These are phyloP conservation scores for Lipotes vexillifer DNA, from an alignment of 2,113 vertebrate genomes.

Conservation along the genomic window DNA sequence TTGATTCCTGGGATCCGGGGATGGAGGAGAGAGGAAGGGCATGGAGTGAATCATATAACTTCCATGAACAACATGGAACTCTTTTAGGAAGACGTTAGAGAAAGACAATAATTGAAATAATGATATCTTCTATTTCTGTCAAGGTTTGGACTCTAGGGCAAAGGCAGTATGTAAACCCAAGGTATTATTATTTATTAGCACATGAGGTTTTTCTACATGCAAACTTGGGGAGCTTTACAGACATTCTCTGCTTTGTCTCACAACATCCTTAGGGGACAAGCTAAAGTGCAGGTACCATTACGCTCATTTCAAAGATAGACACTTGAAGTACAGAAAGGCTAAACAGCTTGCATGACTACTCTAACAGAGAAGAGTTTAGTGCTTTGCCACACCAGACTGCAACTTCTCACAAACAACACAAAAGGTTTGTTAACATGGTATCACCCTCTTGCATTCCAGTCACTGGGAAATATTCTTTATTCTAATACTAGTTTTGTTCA, in stretches of 20 bases:
- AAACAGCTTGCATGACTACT: background rate
- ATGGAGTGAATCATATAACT: background rate
- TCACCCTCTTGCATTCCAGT: background rate
- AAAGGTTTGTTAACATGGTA: background rate
- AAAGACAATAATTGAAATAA: background rate
- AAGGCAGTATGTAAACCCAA: background rate
- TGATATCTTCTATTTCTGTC: background rate
- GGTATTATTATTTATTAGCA: background rate
- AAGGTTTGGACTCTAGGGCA: background rate
- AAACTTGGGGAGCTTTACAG: background rate
- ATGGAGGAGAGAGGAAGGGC: background rate
- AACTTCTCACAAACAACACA: background rate
- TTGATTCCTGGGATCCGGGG: background rate
- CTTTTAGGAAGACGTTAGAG: background rate
- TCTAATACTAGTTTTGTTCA: background rate
- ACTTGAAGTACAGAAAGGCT: background rate
- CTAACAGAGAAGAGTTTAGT: background rate
- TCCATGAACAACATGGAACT: background rate
- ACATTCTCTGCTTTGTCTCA: background rate
- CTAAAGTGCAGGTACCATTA: background rate
- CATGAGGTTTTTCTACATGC: background rate
- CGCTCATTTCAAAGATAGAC: background rate
- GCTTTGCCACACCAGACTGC: background rate
- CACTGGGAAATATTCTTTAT: background rate
- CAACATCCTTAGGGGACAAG: background rate